A percentile compares a stretch with the other conserved stretches of the same genome.
Evolutionary conservation across 1,140 invertebrate species (phyloP).

Genomic region (Apis cerana): DNA sequence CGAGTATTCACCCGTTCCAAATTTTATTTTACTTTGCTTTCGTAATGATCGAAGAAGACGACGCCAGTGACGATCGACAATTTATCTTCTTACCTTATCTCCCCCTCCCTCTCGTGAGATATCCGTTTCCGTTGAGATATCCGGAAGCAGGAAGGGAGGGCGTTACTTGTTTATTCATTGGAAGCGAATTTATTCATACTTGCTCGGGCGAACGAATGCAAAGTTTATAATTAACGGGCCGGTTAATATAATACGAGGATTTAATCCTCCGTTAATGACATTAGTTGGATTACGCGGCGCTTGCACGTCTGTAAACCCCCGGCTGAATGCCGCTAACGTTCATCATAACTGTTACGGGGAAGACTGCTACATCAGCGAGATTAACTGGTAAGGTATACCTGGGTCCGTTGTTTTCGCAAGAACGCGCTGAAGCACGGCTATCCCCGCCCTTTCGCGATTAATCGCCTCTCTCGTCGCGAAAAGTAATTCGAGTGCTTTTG

Average conservation of each 20-base stretch:
- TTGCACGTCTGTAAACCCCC: constrained; percentile 47
- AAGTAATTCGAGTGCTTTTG: no score
- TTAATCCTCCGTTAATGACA: constrained; percentile 62
- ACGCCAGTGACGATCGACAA: no score
- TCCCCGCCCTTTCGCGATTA: neutral
- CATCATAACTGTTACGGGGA: constrained; percentile 61
- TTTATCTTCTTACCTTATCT: no score
- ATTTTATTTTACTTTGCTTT: no score
- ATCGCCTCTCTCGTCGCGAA: neutral
- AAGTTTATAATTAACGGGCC: constrained; percentile 54
- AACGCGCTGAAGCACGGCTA: constrained; percentile 1
- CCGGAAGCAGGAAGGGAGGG: no score
- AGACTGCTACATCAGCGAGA: constrained; percentile 53
- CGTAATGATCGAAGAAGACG: neutral
- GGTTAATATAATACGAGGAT: constrained; percentile 51
- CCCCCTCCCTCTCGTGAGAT: no score
- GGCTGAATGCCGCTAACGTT: constrained; percentile 58
- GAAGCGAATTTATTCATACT: no score
- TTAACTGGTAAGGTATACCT: constrained; percentile 55
- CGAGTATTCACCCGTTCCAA: constrained; percentile 34
- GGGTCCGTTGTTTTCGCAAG: constrained; percentile 46
- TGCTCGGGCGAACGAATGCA: constrained; percentile 47
- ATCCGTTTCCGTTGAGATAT: no score
- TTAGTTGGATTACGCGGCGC: constrained; percentile 60
- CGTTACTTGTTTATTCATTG: no score